Conservation (phyloP, 2,888 invertebrate genomes). For the Heteropelma amictum region DNA sequence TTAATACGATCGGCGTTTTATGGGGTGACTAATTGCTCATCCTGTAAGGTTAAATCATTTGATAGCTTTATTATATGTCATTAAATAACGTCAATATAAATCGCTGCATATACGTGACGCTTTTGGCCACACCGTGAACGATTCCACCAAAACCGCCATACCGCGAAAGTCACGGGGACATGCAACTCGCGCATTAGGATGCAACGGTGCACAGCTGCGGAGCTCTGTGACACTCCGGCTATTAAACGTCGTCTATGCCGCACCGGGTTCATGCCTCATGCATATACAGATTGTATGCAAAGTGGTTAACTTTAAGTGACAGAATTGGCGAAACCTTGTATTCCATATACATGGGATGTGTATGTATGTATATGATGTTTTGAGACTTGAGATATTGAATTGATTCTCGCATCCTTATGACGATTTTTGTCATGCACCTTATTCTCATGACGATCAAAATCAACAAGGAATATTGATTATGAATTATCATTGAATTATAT, state of each 20-base stretch:
- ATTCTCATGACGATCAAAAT: too few species aligned
- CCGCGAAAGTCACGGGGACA: conserved; percentile 49
- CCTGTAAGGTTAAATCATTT: background rate
- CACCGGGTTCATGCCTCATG: conserved; percentile 57
- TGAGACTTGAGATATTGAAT: conserved; percentile 40
- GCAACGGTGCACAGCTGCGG: conserved; percentile 54
- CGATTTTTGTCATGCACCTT: too few species aligned
- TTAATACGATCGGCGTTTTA: too few species aligned
- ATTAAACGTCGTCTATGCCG: conserved; percentile 54
- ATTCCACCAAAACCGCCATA: conserved; percentile 25
- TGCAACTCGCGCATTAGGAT: conserved; percentile 62
- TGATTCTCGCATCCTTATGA: too few species aligned
- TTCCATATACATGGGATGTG: conserved; percentile 11
- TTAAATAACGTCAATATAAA: conserved; percentile 1
- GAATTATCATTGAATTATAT: too few species aligned
- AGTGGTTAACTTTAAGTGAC: conserved; percentile 57
- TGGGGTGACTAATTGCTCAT: background rate
- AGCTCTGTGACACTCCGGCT: conserved; percentile 58
- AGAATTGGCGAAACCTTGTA: conserved; percentile 50
- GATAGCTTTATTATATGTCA: conserved; percentile 9
- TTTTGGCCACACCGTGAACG: conserved; percentile 32
- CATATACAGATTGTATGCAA: conserved; percentile 59
- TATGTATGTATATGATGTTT: conserved; percentile 4
- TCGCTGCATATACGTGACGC: background rate
- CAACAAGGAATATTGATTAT: too few species aligned